A percentile compares a stretch with the other conserved stretches of the same genome.
These are phyloP conservation scores for Cheilinus undulatus DNA, from an alignment of 2,113 vertebrate species.

Conservation along the genomic window DNA sequence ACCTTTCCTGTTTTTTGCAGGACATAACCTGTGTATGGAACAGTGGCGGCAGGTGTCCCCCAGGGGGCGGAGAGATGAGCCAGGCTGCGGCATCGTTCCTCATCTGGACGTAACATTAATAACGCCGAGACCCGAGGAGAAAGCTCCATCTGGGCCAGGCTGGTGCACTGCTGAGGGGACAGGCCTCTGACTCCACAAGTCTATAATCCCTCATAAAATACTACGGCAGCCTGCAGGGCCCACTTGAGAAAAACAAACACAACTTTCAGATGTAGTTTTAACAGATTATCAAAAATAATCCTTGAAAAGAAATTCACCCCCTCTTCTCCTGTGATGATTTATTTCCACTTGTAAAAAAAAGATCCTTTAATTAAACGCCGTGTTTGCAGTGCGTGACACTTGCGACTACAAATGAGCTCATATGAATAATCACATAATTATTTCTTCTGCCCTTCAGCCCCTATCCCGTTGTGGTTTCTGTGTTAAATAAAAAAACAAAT, in stretches of 20 bases:
- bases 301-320: background rate
- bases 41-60: constrained; percentile 83
- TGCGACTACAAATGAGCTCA: constrained; percentile 42
- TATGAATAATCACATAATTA: constrained; percentile 53
- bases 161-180: constrained; percentile 81
- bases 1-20: constrained; percentile 9
- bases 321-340: background rate
- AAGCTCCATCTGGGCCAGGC: constrained; percentile 87
- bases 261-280: constrained; percentile 39
- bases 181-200: constrained; percentile 84
- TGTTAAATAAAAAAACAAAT: constrained; percentile 52
- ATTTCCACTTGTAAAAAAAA: constrained; percentile 22
- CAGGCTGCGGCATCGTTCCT: constrained; percentile 85
- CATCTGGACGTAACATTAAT: constrained; percentile 92
- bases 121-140: constrained; percentile 84
- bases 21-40: constrained; percentile 64
- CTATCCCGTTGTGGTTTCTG: constrained; percentile 30
- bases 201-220: constrained; percentile 82
- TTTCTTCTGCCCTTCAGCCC: constrained; percentile 40
- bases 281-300: constrained; percentile 20
- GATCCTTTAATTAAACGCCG: constrained; percentile 36
- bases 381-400: constrained; percentile 36
- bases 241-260: constrained; percentile 42
- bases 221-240: constrained; percentile 44
- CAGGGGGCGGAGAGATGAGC: constrained; percentile 85